Conservation (phyloP, 1,140 invertebrate genomes). For the Agrypnia vestita region DNA sequence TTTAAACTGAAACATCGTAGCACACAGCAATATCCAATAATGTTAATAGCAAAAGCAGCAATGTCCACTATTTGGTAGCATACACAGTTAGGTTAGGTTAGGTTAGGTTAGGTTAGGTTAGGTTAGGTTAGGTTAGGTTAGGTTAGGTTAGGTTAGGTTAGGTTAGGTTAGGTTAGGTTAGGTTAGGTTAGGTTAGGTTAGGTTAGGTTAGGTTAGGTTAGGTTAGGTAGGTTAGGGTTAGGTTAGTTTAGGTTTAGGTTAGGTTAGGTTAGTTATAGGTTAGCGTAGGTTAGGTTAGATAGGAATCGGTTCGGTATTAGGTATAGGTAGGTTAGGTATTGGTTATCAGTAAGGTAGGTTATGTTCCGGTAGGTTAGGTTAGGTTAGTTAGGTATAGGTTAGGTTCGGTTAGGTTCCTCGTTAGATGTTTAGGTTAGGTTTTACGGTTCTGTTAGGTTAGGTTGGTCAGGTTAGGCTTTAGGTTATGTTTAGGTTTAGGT, state of each 20-base stretch:
- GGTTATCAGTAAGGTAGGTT: constrained; percentile 60
- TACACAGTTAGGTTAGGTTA: constrained; percentile 54
- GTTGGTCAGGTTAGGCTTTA: no score
- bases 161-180: constrained; percentile 2
- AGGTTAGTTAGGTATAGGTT: constrained; percentile 31
- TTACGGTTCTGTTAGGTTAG: constrained; percentile 63
- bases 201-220: constrained; percentile 54
- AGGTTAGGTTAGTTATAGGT: constrained; percentile 54
- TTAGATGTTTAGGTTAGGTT: constrained; percentile 47
- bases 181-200: constrained; percentile 54
- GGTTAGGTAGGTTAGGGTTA: constrained; percentile 54
- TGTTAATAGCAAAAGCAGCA: no score
- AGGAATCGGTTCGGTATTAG: constrained; percentile 23
- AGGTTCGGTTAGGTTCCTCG: constrained; percentile 59
- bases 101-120: constrained; percentile 18
- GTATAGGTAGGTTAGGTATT: constrained; percentile 16
- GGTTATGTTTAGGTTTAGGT: constrained; percentile 65
- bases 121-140: constrained; percentile 59
- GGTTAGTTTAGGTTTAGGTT: constrained; percentile 48
- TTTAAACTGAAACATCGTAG: no score
- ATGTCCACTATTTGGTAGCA: no score
- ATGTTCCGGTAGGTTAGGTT: constrained; percentile 54
- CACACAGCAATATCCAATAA: no score
- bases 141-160: constrained; percentile 50
- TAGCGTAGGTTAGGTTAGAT: constrained; percentile 54